Evolutionary conservation across 2,797 vertebrate species (phyloP).

Genomic region (Enteromius fasciolatus): DNA sequence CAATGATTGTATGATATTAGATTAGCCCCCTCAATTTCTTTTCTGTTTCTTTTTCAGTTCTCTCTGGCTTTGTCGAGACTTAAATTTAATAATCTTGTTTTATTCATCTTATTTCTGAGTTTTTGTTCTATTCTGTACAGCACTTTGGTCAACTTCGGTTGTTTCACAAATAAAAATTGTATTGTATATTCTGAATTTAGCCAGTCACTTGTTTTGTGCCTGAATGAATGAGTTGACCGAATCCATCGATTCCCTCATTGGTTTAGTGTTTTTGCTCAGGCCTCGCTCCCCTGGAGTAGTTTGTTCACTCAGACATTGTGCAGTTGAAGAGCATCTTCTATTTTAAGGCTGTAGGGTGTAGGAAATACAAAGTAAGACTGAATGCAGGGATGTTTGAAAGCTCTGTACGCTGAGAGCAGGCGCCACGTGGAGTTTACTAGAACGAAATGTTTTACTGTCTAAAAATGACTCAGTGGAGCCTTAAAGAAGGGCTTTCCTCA

Average conservation of each 20-base stretch:
- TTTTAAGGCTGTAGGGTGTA: slow-evolving; percentile 40
- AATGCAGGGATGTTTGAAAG: slow-evolving; percentile 40
- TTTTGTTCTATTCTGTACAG: no score
- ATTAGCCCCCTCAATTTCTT: no score
- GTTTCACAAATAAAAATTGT: no score
- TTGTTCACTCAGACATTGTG: background rate
- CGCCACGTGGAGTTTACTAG: slow-evolving; percentile 66
- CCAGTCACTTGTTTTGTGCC: background rate
- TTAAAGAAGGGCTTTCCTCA: slow-evolving; percentile 56
- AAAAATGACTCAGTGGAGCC: slow-evolving; percentile 28
- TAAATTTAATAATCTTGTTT: no score
- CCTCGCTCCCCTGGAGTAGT: background rate
- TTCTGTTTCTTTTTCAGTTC: no score
- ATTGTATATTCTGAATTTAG: background rate
- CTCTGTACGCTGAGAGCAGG: slow-evolving; percentile 56
- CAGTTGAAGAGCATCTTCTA: slow-evolving; percentile 28
- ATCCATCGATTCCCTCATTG: background rate
- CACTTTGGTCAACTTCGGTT: no score
- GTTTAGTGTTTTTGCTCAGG: slow-evolving; percentile 20
- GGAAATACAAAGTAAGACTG: slow-evolving; percentile 41
- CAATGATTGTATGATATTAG: no score
- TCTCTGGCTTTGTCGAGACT: no score
- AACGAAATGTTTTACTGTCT: slow-evolving; percentile 54
- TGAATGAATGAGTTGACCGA: background rate
- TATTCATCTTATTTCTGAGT: no score